A percentile compares a stretch with the other conserved stretches of the same genome.
phyloP scores from a whole-genome alignment of 2,888 invertebrate genomes.

The Cyclophora punctaria region DNA sequence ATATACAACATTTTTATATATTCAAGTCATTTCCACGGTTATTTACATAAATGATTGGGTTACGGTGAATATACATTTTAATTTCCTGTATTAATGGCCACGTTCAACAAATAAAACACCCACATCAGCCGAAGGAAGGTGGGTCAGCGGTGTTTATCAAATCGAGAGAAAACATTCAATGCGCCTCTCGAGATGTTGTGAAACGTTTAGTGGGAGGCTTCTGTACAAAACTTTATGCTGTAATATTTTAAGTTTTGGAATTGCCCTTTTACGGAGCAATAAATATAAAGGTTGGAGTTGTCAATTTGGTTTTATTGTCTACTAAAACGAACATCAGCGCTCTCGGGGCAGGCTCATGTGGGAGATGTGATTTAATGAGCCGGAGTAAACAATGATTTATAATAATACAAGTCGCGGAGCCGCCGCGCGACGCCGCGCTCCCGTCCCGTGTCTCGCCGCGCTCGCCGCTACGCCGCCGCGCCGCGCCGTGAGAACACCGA shows the following conservation, averaged over 20 bases:
- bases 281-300: conserved; percentile 15
- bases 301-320: conserved; percentile 19
- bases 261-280: conserved; percentile 14
- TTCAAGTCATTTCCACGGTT: too few relatives aligned
- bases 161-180: too few relatives aligned
- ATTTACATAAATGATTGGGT: too few relatives aligned
- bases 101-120: too few relatives aligned
- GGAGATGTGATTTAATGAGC: conserved; percentile 3
- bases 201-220: conserved; percentile 12
- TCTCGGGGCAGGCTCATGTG: conserved; percentile 2
- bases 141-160: too few relatives aligned
- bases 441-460: neutral
- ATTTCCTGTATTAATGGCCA: too few relatives aligned
- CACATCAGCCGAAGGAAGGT: too few relatives aligned
- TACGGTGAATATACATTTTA: too few relatives aligned
- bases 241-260: conserved; percentile 15
- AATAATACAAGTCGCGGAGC: conserved; percentile 3
- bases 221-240: conserved; percentile 14
- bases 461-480: neutral
- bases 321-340: conserved; percentile 16
- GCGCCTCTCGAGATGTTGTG: too few relatives aligned
- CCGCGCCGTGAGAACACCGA: neutral
- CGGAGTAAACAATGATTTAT: conserved; percentile 2
- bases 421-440: neutral
- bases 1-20: too few relatives aligned